Evolutionary conservation across 2,797 vertebrate genomes (phyloP).

Genomic region (Arnoldichthys spilopterus): DNA sequence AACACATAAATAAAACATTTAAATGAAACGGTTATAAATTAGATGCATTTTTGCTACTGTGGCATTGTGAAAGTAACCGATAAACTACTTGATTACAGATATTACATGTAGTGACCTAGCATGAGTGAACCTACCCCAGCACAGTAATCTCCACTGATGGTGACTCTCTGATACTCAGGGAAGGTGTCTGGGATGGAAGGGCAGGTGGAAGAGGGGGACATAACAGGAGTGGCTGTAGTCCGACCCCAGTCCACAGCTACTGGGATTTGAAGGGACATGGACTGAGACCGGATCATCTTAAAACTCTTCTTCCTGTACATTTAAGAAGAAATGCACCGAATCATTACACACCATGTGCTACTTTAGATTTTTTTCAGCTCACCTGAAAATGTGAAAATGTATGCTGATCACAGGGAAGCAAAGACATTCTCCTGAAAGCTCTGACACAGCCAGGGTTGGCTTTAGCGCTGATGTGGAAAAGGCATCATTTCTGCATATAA

Average conservation of each 20-base stretch:
- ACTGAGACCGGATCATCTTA: constrained; percentile 92
- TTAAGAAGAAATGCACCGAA: neutral
- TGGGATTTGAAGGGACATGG: constrained; percentile 87
- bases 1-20: too few species aligned
- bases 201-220: constrained; percentile 69
- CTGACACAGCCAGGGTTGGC: neutral
- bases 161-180: constrained; percentile 93
- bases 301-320: constrained; percentile 90
- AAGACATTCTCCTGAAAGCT: neutral
- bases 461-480: neutral
- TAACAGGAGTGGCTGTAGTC: constrained; percentile 61
- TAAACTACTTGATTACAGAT: too few species aligned
- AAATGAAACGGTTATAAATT: too few species aligned
- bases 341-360: neutral
- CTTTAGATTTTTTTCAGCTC: neutral
- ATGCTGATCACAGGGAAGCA: neutral
- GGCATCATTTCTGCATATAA: neutral
- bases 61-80: too few species aligned
- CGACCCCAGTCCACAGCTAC: constrained; percentile 75
- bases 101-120: neutral
- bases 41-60: too few species aligned
- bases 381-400: neutral
- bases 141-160: constrained; percentile 96
- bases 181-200: constrained; percentile 66
- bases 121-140: constrained; percentile 86